These are phyloP conservation scores for Arion vulgaris DNA, from an alignment of 1,140 invertebrate species.

Conservation along the genomic window DNA sequence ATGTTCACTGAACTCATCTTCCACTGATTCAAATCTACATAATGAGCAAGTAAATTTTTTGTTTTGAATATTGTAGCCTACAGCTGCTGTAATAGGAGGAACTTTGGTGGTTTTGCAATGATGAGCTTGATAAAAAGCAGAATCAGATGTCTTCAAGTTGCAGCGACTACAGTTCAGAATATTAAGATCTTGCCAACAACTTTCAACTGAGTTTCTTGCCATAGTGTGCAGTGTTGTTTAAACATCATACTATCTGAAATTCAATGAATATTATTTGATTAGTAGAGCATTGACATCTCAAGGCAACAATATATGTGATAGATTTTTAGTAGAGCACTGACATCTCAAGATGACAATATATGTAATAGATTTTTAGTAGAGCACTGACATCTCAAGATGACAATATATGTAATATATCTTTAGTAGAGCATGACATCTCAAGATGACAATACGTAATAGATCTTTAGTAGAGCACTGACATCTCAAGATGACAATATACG, in stretches of 20 bases:
- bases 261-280: neutral
- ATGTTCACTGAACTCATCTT: slow-evolving; percentile 6
- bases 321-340: no score
- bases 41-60: neutral
- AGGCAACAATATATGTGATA: no score
- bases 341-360: no score
- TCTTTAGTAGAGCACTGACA: no score
- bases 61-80: neutral
- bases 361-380: no score
- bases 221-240: neutral
- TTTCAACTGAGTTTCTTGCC: neutral
- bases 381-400: no score
- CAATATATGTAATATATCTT: no score
- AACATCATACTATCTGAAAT: neutral
- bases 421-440: no score
- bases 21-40: neutral
- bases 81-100: neutral
- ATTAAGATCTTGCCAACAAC: neutral
- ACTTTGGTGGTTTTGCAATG: neutral
- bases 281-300: no score
- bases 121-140: neutral
- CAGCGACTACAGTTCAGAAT: neutral
- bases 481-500: no score
- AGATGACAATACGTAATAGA: no score
- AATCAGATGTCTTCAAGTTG: slow-evolving; percentile 8